phyloP scores from a whole-genome alignment of 37 sponge, comb jelly and placozoan species.

The Amphimedon queenslandica region DNA sequence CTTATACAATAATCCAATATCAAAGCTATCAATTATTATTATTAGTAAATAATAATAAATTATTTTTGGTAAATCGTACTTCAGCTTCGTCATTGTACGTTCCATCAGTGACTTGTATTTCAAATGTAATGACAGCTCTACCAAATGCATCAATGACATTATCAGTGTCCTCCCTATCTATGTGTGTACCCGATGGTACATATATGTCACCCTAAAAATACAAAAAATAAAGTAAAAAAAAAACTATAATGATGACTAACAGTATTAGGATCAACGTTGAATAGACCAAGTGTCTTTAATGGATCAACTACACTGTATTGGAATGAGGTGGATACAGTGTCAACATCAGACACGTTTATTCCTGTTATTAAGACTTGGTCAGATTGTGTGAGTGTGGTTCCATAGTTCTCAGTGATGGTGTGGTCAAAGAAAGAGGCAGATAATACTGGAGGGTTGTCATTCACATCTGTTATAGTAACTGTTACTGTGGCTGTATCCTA shows the following conservation, averaged over 20 bases:
- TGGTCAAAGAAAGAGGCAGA: background rate
- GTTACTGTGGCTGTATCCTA: conserved; percentile 24
- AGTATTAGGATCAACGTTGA: conserved; percentile 17
- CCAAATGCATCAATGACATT: conserved; percentile 16
- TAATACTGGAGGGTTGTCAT: conserved; percentile 44
- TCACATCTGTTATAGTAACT: conserved; percentile 33
- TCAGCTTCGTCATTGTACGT: conserved; percentile 6
- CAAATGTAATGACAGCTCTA: conserved; percentile 27
- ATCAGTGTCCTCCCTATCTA: conserved; percentile 26
- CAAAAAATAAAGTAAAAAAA: too few species aligned
- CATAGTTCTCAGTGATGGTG: conserved; percentile 12
- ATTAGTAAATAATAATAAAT: too few species aligned
- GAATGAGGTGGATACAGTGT: conserved; percentile 1
- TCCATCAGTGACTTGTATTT: conserved; percentile 8
- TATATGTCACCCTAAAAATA: conserved; percentile 29
- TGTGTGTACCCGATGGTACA: background rate
- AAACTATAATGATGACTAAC: too few species aligned
- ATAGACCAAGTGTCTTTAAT: conserved; percentile 10
- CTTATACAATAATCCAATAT: too few species aligned
- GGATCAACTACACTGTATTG: background rate
- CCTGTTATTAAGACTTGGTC: conserved; percentile 11
- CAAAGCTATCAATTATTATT: too few species aligned
- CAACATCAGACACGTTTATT: conserved; percentile 17
- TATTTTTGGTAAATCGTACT: too few species aligned
- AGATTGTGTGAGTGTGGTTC: conserved; percentile 1